Evolutionary conservation across 2,888 invertebrate genomes (phyloP).

Genomic region (Melanostoma mellinum): DNA sequence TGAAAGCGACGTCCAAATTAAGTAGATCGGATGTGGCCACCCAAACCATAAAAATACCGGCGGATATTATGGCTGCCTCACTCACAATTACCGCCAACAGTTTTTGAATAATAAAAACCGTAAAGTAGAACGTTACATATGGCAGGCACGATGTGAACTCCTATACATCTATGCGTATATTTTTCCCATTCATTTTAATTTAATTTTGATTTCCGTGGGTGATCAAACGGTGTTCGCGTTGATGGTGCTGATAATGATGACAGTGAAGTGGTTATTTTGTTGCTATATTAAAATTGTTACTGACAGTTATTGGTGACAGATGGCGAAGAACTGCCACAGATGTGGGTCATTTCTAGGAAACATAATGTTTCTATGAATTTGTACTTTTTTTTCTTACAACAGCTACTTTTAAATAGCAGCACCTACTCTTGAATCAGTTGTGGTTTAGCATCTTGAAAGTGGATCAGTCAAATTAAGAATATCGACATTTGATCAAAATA

Average conservation of each 20-base stretch:
- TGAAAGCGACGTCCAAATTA: constrained; percentile 46
- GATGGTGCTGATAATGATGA: constrained; percentile 46
- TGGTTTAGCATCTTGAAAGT: too few species aligned
- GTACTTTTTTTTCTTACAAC: constrained; percentile 20
- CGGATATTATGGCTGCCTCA: constrained; percentile 44
- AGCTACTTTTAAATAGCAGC: constrained; percentile 7
- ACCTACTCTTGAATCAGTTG: too few species aligned
- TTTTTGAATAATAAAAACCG: constrained; percentile 61
- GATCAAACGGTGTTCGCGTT: constrained; percentile 18
- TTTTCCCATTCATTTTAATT: constrained; percentile 15
- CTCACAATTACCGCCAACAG: constrained; percentile 51
- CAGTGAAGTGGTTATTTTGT: constrained; percentile 41
- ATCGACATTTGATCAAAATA: too few species aligned
- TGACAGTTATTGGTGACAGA: constrained; percentile 68
- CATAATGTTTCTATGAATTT: constrained; percentile 19
- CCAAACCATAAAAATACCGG: constrained; percentile 45
- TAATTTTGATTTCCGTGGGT: constrained; percentile 64
- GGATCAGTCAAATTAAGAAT: too few species aligned
- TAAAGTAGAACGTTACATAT: constrained; percentile 65
- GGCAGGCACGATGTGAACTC: constrained; percentile 42
- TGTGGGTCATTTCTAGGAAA: constrained; percentile 51
- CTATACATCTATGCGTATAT: neutral
- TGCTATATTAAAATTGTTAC: constrained; percentile 45
- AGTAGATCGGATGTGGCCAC: constrained; percentile 70
- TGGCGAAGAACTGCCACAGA: constrained; percentile 58